Base-by-base conservation (phyloP, 2,797 vertebrate species). In the Sebastes cheni region DNA sequence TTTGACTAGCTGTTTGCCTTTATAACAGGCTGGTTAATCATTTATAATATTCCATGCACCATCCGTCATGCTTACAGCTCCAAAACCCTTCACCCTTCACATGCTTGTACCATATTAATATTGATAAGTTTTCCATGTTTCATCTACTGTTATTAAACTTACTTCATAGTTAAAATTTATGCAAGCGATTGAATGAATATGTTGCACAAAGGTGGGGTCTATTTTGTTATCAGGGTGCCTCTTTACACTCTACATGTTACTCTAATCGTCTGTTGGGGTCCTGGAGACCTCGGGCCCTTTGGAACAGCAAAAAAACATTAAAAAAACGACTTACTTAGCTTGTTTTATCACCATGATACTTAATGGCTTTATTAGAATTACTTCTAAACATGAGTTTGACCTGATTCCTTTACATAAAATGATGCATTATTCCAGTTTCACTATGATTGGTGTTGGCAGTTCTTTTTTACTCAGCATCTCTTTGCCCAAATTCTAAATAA, bases 21-120 rank as follows among this genome's bases (percentile, higher is more conserved):
- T 42, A 85, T 90, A 90, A 91, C 86, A 75, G 79, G 46, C 81
- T 67, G 16, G 8, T 95, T 77, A 94, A 95, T 94, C 87, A 95
- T 95, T 95, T 62, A 93, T 87, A 71, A 34, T 59, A 58, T 77
- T 70, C 68, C 77, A 67, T 81, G 75, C 76, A 85, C 71, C 84
- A 32, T 82, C 84, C 67, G 39, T 76, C 79, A 50, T 89, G 89
- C 81, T 93, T 91, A 90, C 86, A 67, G 84, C 64, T 89, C 87
- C 75, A 59, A 58, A 60, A 68, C 67, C 84, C 78, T 67, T 84
- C 77, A 75, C 25, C 22, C 58, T 42, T 66, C 55, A 67, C 29
- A n/a, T 16, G 23, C 39, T 27, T 58, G 18, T 16, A 34, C 6
- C 20, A n/a, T 55, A 50, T 55, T 52, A 23, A 29, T 69, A 62